Base-by-base conservation (phyloP, 2,797 vertebrate species). In the Leptoclinus maculatus region DNA sequence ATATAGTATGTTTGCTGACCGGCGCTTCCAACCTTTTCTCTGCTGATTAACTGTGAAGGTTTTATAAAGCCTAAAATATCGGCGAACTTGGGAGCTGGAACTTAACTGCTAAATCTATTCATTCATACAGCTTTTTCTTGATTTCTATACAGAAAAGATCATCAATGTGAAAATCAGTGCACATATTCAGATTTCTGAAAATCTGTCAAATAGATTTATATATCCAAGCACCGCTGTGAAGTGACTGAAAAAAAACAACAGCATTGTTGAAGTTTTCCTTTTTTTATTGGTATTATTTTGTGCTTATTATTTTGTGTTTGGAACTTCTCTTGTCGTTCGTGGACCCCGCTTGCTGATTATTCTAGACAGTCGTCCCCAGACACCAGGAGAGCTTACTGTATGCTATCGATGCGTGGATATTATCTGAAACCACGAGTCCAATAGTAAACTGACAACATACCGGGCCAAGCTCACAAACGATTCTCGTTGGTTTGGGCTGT, bases 1-100 rank as follows among this genome's bases (percentile, higher is more conserved):
- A 58, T 74, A 62, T 57, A 17, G 34, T 51, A n/a, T 66, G 81
- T 88, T 83, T 86, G 81, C 89, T 86, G 84, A 85, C 80, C 74
- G 16, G 66, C 25, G 64, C 65, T 76, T 76, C 43, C 71, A 23
- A 45, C 81, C 72, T 77, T 32, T 77, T 74, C 59, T 64, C 53
- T 78, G 60, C 72, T 60, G 29, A 69, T 72, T 27, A 81, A 67
- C 45, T 21, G 14, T 59, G 39, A 23, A 56, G 74, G 36, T 38
- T 34, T 59, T 45, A 54, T 4, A 7, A 73, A 17, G 49, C 10
- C 6, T n/a, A 65, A 71, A 81, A 77, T 38, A 66, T 25, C 56
- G 7, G 23, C 29, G 21, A 25, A 56, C 25, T 27, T 23, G 0
- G n/a, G 75, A 27, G 7, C 7, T 77, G 32, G 29, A 57, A 34